These are phyloP conservation scores for Papilio demoleus DNA, from an alignment of 2,888 invertebrate species.

Conservation along the genomic window DNA sequence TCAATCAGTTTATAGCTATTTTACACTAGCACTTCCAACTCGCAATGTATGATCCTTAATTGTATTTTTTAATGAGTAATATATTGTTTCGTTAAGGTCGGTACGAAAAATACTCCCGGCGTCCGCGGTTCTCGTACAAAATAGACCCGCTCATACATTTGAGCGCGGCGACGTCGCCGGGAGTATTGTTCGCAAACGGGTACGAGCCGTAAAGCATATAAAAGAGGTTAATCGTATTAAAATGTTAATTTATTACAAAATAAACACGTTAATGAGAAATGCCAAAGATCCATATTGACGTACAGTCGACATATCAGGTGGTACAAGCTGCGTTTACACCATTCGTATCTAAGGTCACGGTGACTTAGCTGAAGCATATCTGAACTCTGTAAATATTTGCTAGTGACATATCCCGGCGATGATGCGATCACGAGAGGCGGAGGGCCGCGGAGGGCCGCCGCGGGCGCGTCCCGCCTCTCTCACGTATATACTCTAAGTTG, in stretches of 20 bases:
- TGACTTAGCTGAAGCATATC: constrained; percentile 47
- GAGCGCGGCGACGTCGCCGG: not conserved
- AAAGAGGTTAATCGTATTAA: constrained; percentile 36
- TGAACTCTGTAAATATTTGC: constrained; percentile 50
- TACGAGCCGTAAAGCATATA: constrained; percentile 15
- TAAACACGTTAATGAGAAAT: constrained; percentile 42
- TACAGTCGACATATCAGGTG: constrained; percentile 43
- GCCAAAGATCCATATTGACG: constrained; percentile 38
- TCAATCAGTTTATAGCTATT: constrained; percentile 5
- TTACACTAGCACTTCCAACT: not conserved
- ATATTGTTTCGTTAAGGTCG: constrained; percentile 1
- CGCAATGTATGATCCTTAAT: constrained; percentile 11
- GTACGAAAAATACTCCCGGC: not conserved
- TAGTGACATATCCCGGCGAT: constrained; percentile 78
- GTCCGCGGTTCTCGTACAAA: not conserved
- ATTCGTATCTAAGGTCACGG: constrained; percentile 41
- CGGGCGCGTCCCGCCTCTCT: not conserved
- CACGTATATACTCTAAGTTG: constrained; percentile 36
- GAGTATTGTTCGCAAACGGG: constrained; percentile 20
- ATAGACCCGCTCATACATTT: not conserved
- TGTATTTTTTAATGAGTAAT: constrained; percentile 3
- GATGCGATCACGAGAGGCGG: constrained; percentile 73
- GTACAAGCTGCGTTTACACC: constrained; percentile 45
- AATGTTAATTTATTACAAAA: constrained; percentile 42
- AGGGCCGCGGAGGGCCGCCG: no score